These are phyloP conservation scores for Heliconius hewitsoni DNA, from an alignment of 1,140 invertebrate genomes.

Conservation along the genomic window DNA sequence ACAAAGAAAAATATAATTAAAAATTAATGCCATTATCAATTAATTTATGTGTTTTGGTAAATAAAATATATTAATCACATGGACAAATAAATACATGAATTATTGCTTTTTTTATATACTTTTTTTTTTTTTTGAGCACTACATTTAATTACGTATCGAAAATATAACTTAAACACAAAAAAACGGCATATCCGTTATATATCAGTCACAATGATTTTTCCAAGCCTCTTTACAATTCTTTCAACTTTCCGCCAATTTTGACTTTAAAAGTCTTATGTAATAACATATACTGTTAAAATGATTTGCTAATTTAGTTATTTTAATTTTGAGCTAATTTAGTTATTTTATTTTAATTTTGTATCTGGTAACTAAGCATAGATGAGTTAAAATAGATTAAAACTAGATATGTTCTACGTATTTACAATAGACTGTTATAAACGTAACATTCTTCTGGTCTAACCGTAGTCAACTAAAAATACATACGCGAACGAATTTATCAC, in stretches of 20 bases:
- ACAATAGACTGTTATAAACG: not conserved
- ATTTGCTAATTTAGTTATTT: too few species aligned
- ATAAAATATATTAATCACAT: not conserved
- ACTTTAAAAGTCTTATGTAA: too few species aligned
- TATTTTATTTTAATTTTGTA: too few species aligned
- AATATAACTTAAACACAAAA: not conserved
- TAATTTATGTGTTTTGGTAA: too few species aligned
- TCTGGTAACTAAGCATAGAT: not conserved
- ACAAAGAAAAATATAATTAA: too few species aligned
- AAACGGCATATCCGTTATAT: too few species aligned
- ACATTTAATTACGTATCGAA: not conserved
- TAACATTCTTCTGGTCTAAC: not conserved
- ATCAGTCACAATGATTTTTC: too few species aligned
- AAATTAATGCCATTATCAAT: too few species aligned
- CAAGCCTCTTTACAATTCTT: too few species aligned
- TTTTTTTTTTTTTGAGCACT: not conserved
- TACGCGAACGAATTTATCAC: constrained; percentile 14
- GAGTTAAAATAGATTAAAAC: not conserved
- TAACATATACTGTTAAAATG: too few species aligned
- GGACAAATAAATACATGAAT: not conserved
- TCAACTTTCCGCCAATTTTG: too few species aligned
- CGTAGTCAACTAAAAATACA: not conserved
- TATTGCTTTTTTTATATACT: not conserved
- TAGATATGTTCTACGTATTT: not conserved
- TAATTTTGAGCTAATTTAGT: too few species aligned